Evolutionary conservation across 2,888 invertebrate genomes (phyloP).

Genomic region (Xanthorhoe designata): DNA sequence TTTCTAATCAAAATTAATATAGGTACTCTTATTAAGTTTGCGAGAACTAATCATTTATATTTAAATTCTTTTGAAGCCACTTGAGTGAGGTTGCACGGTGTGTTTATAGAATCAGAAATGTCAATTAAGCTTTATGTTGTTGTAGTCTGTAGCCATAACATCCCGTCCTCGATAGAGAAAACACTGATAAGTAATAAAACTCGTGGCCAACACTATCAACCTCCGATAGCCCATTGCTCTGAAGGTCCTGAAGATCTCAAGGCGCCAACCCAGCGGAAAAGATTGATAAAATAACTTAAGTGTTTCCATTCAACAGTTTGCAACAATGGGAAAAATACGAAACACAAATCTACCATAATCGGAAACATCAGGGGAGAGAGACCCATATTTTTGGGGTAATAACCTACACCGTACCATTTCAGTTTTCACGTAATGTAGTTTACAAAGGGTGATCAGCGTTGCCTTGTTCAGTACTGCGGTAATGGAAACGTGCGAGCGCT

Average conservation of each 20-base stretch:
- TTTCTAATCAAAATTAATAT: conserved; percentile 4
- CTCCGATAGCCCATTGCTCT: conserved; percentile 54
- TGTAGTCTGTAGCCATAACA: conserved; percentile 27
- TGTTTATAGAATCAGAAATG: conserved; percentile 2
- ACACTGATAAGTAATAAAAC: conserved; percentile 42
- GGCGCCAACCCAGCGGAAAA: conserved; percentile 60
- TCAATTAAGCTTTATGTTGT: conserved; percentile 2
- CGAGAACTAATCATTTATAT: too few relatives aligned
- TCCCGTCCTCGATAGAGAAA: conserved; percentile 29
- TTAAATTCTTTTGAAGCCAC: too few relatives aligned
- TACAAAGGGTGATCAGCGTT: conserved; percentile 34
- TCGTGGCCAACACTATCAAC: conserved; percentile 29
- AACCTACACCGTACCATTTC: conserved; percentile 31
- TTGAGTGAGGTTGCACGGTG: neutral
- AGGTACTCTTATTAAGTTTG: neutral
- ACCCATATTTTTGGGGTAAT: conserved; percentile 37
- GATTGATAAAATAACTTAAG: conserved; percentile 49
- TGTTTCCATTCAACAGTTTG: conserved; percentile 30
- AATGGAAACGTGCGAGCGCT: conserved; percentile 57
- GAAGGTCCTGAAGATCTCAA: conserved; percentile 65
- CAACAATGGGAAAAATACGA: conserved; percentile 44
- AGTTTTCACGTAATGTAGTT: conserved; percentile 31
- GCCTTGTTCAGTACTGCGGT: conserved; percentile 39
- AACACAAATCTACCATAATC: conserved; percentile 38
- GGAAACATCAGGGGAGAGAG: conserved; percentile 36